Percentiles rank a stretch among this genome's conserved stretches.
These are phyloP conservation scores for Synaphobranchus kaupii DNA, from an alignment of 2,797 vertebrate species.

Conservation along the genomic window DNA sequence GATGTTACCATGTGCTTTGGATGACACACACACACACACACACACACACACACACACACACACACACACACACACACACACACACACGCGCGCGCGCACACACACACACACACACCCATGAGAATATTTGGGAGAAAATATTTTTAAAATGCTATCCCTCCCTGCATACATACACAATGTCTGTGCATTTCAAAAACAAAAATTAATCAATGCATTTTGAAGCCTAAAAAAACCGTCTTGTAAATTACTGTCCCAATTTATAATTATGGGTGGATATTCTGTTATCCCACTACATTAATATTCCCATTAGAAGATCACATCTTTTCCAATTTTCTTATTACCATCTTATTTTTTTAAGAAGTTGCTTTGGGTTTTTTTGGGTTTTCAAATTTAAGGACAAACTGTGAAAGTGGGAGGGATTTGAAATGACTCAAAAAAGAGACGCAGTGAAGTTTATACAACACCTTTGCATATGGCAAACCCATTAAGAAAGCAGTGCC, in stretches of 20 bases:
- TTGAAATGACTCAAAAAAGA: not conserved
- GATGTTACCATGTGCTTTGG: too few species aligned
- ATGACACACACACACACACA: too few species aligned
- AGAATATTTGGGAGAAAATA: too few species aligned
- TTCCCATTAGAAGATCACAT: not conserved
- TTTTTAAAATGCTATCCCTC: too few species aligned
- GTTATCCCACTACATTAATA: not conserved
- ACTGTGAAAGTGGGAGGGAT: not conserved
- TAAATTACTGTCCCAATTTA: not conserved
- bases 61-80: too few species aligned
- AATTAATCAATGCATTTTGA: not conserved
- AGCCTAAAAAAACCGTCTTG: not conserved
- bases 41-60: too few species aligned
- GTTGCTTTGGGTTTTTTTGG: not conserved
- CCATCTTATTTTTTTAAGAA: too few species aligned
- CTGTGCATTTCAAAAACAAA: not conserved
- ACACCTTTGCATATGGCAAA: not conserved
- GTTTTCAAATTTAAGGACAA: not conserved
- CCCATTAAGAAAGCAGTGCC: not conserved
- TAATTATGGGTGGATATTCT: not conserved
- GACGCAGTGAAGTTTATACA: not conserved
- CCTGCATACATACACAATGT: too few species aligned
- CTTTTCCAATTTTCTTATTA: too few species aligned
- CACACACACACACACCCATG: too few species aligned
- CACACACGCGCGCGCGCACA: too few species aligned